Evolutionary conservation across 2,797 vertebrate genomes (phyloP).

Genomic region (Orientallactaga sibirica): DNA sequence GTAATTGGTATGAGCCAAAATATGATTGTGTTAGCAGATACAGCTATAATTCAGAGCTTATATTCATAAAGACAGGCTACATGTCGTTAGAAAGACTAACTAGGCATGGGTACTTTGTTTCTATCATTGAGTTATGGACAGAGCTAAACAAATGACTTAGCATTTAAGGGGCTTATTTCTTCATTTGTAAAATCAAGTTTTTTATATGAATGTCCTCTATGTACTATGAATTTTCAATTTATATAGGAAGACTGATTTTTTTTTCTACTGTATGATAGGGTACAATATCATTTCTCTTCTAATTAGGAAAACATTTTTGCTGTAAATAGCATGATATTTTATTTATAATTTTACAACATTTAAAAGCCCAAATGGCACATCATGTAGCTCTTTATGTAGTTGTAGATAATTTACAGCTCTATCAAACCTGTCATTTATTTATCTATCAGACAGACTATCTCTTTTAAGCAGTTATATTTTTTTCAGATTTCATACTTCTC

Average conservation of each 20-base stretch:
- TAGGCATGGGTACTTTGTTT: too few species aligned
- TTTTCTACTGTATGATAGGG: not conserved
- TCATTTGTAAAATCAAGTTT: not conserved
- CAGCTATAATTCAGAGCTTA: too few species aligned
- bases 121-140: too few species aligned
- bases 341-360: constrained; percentile 39
- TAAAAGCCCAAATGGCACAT: not conserved
- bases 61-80: too few species aligned
- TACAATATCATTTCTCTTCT: not conserved
- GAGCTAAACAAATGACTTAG: too few species aligned
- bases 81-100: too few species aligned
- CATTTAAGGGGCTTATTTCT: too few species aligned
- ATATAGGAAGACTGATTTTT: constrained; percentile 13
- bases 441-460: not conserved
- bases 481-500: constrained; percentile 2
- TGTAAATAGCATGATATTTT: constrained; percentile 21
- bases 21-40: too few species aligned
- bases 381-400: not conserved
- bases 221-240: constrained; percentile 25
- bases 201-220: not conserved
- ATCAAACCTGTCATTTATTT: not conserved
- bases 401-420: not conserved
- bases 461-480: not conserved
- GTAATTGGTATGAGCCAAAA: too few species aligned
- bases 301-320: constrained; percentile 27